Base-by-base conservation (phyloP, 2,797 vertebrate genomes). In the Galaxias olidus region DNA sequence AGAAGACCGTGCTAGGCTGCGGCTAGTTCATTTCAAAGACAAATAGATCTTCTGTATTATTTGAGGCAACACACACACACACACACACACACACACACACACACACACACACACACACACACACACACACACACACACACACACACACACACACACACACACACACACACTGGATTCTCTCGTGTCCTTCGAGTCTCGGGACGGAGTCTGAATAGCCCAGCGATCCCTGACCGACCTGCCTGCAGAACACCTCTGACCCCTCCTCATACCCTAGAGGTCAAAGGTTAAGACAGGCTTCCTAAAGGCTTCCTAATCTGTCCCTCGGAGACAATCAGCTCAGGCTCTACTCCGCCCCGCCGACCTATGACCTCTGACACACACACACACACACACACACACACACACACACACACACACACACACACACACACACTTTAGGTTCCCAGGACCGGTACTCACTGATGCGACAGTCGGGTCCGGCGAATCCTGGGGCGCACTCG, bases 381-480 rank as follows among this genome's bases (percentile, higher is more conserved):
- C 61, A 71, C 62, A 72, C 67, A 49, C 13, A 43, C 52, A 60
- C 11, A 47, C 54, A 12, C 53, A 4, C 66, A 49, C 1, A 55
- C 65, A 43, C 9, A 53, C 70, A 67, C 30, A 8, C 59, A 19
- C 17, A 9, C n/a, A 20, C 15, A n/a, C n/a, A n/a, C n/a, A n/a
- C n/a, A n/a, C n/a, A 5, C 18, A 12, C 48, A 30, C 61, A 53
- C n/a, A n/a, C 20, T 15, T n/a, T 9, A 13, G 5, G 61, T 81
- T 81, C 82, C 77, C 85, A 80, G 70, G 69, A 83, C 77, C 68
- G 69, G 59, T 43, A 92, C 97, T 97, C 90, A 98, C 97, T 98
- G 79, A 98, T 98, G 86, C 97, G 95, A 73, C 96, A 98, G 90
- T 98, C 96, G 0, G 96, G 96, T 54, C 97, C 97, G 1, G 96